Evolutionary conservation across 2,797 vertebrate genomes (phyloP), one percentile per base, ranked within the genome.

Genomic region (Typhlichthys eigenmanni): DNA sequence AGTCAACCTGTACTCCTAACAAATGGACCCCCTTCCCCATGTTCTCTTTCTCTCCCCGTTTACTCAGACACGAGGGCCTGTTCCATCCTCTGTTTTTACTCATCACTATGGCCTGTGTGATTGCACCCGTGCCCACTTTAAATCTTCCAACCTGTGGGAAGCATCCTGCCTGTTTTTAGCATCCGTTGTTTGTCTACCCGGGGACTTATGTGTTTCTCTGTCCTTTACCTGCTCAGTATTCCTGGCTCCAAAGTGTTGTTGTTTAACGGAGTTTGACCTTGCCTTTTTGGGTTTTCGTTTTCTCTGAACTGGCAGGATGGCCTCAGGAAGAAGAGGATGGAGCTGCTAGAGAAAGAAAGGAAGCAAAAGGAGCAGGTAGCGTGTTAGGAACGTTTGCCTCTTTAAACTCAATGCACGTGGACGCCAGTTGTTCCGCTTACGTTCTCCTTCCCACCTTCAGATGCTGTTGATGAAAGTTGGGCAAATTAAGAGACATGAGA

Each of bases 311-410:
- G 75, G 51, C 91, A 99, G 96, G 96, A 96, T 55, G 88, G 79
- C 58, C 62, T 83, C 63, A 94, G 92, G 82, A 98, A 95, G 85
- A 96, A 92, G 86, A 93, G 74, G 57, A 88, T 94, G 79, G 96
- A 97, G 60, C 75, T 91, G 76, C 90, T 87, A 62, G 96, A 96
- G 85, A 96, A 92, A 70, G 96, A 96, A 77, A 94, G 93, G 81
- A 95, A 93, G 67, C 94, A 92, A 64, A 92, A 88, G 77, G 96
- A 98, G 63, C 95, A 98, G 94, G 97, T 98, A 38, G 34, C 1
- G 34, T 38, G 34, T 34, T 7, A 34, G 4, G 91, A 66, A 55
- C 12, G 32, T 57, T 13, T n/a, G 14, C 1, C 5, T 9, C 11
- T 16, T n/a, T 14, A 13, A 32, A 13, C 14, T 56, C 32, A 43